These are phyloP conservation scores for Aphelinus certus DNA, from an alignment of 1,140 invertebrate genomes.

Conservation along the genomic window DNA sequence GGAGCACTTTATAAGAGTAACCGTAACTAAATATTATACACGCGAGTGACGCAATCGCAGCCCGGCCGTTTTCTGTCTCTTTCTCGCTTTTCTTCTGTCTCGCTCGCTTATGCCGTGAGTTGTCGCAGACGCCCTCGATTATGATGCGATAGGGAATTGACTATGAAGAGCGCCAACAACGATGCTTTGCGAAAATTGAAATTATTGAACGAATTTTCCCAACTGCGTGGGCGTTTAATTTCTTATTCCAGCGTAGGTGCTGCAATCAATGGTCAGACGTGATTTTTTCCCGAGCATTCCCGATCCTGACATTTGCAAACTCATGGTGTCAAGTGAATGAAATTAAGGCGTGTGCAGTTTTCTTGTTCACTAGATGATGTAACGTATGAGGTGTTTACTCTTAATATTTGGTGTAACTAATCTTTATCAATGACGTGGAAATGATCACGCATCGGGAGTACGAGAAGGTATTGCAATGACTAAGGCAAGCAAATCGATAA, in stretches of 20 bases:
- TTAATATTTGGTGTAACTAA: not conserved
- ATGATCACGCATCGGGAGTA: no score
- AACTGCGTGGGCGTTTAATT: no score
- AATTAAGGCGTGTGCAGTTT: not conserved
- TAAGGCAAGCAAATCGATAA: no score
- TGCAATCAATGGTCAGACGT: no score
- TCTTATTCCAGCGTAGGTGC: no score
- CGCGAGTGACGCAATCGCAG: slow-evolving; percentile 35
- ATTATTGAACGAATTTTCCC: no score
- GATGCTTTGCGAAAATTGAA: not conserved
- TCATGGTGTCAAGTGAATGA: no score
- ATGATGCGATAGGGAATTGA: not conserved
- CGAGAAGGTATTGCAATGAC: no score
- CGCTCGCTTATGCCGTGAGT: not conserved
- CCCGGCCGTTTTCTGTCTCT: slow-evolving; percentile 12
- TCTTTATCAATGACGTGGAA: no score
- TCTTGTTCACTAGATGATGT: not conserved
- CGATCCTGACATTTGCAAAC: no score
- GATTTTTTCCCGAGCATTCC: no score
- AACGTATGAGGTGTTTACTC: not conserved
- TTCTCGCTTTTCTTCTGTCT: slow-evolving; percentile 7
- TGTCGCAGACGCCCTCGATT: slow-evolving; percentile 9
- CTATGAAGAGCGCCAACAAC: slow-evolving; percentile 15
- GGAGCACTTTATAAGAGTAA: slow-evolving; percentile 39
- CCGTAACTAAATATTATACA: slow-evolving; percentile 40